Conservation (phyloP, 2,113 vertebrate species). For the Chiloscyllium plagiosum region DNA sequence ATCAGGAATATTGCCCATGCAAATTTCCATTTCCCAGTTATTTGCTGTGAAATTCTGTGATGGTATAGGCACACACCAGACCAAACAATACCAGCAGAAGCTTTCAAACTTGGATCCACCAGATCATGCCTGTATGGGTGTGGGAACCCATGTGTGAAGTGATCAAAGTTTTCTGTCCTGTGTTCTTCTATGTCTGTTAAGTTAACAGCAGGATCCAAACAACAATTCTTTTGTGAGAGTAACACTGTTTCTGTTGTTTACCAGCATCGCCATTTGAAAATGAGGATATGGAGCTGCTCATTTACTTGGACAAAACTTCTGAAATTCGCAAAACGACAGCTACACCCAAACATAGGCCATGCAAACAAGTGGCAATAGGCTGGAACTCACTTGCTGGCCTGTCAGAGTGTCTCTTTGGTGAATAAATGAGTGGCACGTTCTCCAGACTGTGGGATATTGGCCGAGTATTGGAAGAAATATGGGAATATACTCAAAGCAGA, state of each 20-base stretch:
- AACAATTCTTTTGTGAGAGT: neutral
- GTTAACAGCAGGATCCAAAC: neutral
- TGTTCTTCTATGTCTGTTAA: neutral
- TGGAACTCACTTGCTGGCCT: neutral
- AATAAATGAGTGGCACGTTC: neutral
- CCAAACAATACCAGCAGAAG: neutral
- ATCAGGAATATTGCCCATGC: neutral
- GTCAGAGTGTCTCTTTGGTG: neutral
- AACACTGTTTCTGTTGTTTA: neutral
- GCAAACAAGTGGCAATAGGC: neutral
- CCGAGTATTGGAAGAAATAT: neutral
- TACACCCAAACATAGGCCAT: neutral
- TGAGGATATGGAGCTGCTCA: neutral
- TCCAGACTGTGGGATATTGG: neutral
- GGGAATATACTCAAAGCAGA: neutral
- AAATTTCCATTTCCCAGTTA: neutral
- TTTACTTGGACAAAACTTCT: neutral
- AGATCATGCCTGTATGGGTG: neutral
- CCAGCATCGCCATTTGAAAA: neutral
- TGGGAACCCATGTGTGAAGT: neutral
- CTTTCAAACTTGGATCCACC: neutral
- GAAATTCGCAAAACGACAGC: neutral
- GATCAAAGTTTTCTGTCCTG: too few relatives aligned
- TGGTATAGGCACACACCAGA: neutral
- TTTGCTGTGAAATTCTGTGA: neutral